Base-by-base conservation (phyloP, 2,113 vertebrate species). In the Entosphenus tridentatus region DNA sequence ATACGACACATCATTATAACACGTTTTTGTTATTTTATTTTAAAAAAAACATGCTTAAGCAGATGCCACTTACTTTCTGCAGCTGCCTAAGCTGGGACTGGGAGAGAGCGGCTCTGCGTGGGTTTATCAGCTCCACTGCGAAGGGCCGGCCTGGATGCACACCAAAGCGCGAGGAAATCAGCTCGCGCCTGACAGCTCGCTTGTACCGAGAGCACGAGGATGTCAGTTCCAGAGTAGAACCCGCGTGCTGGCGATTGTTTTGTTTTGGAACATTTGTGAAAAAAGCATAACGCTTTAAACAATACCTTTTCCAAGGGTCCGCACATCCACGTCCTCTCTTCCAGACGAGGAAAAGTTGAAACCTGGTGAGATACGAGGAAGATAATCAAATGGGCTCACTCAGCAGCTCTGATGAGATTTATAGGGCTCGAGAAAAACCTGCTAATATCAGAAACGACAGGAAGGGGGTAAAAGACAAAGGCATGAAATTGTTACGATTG, bases 291-390 rank as follows among this genome's bases (percentile, higher is more conserved):
- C 39, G 39, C 39, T 39, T 39, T 39, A 39, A 39, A 39, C 39
- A 39, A 65, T 80, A 98, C 92, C 93, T 1, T 84, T 91, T 76
- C 93, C 93, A n/a, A 98, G 79, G 2, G 93, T 96, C 73, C 93
- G 81, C 14, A 98, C 93, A 56, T 98, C 93, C 72, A 98, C 91
- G 10, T 98, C 93, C 79, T 98, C 93, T 78, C 93, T 83, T 72
- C 93, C 93, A 54, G 93, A 97, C 6, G 93, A 96, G 69, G 88
- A 93, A 80, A 98, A 98, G 76, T 97, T 95, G 77, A 98, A 96
- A 73, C 85, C 93, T 98, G 39, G 39, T 39, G 39, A 39, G 39
- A 39, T 39, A 10, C 10, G 14, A 73, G 72, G 78, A 73, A 10
- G 79, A 67, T 70, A 8, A 1, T 16, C 70, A 68, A n/a, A 55